Percentiles rank a stretch among this genome's conserved stretches.
Evolutionary conservation across 1,140 invertebrate species (phyloP).

Genomic region (Caenorhabditis latens): DNA sequence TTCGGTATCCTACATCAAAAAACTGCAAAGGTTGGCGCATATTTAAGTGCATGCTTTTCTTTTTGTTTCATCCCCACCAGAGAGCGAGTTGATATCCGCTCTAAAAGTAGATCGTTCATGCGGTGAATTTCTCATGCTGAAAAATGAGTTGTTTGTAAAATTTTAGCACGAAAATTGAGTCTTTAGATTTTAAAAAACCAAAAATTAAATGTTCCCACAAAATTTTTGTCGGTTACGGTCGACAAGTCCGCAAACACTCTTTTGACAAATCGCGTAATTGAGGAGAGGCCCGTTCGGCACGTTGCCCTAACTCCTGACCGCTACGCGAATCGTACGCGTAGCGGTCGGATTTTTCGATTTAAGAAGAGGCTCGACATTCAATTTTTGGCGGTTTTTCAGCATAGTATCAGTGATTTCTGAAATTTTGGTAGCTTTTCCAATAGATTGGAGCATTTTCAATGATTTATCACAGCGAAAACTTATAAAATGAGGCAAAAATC

Average conservation of each 20-base stretch:
- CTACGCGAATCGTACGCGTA: not conserved
- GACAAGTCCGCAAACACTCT: constrained; percentile 13
- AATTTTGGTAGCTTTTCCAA: not conserved
- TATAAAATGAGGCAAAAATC: not conserved
- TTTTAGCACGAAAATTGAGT: too few species aligned
- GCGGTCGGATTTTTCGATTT: not conserved
- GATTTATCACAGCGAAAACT: not conserved
- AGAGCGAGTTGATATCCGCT: constrained; percentile 55
- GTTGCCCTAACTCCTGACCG: not conserved
- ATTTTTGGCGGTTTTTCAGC: not conserved
- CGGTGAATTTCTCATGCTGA: constrained; percentile 18
- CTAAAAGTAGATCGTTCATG: constrained; percentile 12
- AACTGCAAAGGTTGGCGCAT: too few species aligned
- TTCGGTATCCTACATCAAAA: too few species aligned
- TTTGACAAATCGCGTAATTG: too few species aligned
- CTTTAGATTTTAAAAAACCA: not conserved
- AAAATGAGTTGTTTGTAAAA: too few species aligned
- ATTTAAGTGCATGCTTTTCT: too few species aligned
- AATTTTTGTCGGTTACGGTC: not conserved
- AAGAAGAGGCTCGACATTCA: not conserved
- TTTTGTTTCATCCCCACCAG: constrained; percentile 41
- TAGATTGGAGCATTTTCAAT: not conserved
- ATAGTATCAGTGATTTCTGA: not conserved
- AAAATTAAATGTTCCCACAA: not conserved
- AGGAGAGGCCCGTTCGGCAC: not conserved